Percentiles rank a stretch among this genome's conserved stretches.
Conservation (phyloP, 2,888 invertebrate species). For the Leptogaster cylindrica region DNA sequence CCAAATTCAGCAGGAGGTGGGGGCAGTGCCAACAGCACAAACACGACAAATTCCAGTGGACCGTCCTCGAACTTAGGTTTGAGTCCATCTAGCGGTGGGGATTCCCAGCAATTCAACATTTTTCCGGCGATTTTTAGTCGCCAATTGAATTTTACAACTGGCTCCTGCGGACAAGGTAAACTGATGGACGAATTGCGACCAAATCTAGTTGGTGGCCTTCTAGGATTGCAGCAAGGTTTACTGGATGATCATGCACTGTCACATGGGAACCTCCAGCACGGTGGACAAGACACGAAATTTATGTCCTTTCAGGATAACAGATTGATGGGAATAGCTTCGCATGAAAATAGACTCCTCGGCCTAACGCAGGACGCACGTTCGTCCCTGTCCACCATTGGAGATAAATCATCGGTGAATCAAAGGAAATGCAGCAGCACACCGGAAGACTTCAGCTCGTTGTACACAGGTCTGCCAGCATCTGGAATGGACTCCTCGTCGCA, state of each 20-base stretch:
- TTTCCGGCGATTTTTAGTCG: constrained; percentile 90
- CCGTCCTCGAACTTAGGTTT: constrained; percentile 58
- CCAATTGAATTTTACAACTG: constrained; percentile 79
- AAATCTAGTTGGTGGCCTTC: constrained; percentile 77
- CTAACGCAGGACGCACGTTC: constrained; percentile 65
- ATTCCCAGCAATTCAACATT: constrained; percentile 83
- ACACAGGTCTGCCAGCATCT: constrained; percentile 68
- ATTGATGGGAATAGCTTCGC: constrained; percentile 61
- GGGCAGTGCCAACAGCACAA: constrained; percentile 38
- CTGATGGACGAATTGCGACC: constrained; percentile 88
- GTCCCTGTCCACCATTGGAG: constrained; percentile 59
- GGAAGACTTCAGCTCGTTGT: constrained; percentile 87
- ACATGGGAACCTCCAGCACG: constrained; percentile 65
- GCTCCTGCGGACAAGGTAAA: constrained; percentile 76
- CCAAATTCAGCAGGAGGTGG: constrained; percentile 53
- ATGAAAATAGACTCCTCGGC: constrained; percentile 61
- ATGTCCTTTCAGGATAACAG: constrained; percentile 64
- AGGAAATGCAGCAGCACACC: constrained; percentile 84
- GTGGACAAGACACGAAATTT: constrained; percentile 62
- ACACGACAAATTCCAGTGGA: constrained; percentile 41
- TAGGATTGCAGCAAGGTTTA: constrained; percentile 79
- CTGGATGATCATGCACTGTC: constrained; percentile 74
- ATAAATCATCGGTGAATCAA: constrained; percentile 64
- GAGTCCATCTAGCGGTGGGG: constrained; percentile 61
- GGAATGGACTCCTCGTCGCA: constrained; percentile 63